Conservation (phyloP, 2,888 invertebrate species). For the Perdita meconis region DNA sequence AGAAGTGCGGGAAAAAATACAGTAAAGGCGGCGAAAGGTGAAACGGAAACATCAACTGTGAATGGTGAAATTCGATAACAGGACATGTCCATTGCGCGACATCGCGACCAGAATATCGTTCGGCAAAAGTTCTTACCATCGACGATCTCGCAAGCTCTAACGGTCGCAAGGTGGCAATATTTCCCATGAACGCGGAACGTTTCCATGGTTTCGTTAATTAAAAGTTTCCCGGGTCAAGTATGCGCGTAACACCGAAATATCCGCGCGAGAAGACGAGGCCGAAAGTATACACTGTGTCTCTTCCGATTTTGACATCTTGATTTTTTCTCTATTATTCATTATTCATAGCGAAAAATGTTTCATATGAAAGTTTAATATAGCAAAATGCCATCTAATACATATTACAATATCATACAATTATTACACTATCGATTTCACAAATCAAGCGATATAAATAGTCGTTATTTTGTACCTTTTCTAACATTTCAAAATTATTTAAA, state of each 20-base stretch:
- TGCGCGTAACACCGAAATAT: conserved; percentile 23
- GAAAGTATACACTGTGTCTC: no score
- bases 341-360: no score
- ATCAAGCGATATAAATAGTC: no score
- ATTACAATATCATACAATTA: no score
- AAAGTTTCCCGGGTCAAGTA: conserved; percentile 20
- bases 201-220: conserved; percentile 47
- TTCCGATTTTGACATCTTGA: no score
- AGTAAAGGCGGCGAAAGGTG: neutral
- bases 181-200: neutral
- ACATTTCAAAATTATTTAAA: no score
- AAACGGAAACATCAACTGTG: neutral
- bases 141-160: neutral
- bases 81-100: neutral
- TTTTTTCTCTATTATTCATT: no score
- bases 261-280: neutral
- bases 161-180: neutral
- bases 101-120: neutral
- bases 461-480: no score
- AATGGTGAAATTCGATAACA: conserved; percentile 3
- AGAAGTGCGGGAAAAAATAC: neutral
- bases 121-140: neutral
- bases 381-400: no score
- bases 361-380: no score
- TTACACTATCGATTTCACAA: no score